These are phyloP conservation scores for Microtus obscurus DNA, from an alignment of 2,797 vertebrate genomes.

Conservation along the genomic window DNA sequence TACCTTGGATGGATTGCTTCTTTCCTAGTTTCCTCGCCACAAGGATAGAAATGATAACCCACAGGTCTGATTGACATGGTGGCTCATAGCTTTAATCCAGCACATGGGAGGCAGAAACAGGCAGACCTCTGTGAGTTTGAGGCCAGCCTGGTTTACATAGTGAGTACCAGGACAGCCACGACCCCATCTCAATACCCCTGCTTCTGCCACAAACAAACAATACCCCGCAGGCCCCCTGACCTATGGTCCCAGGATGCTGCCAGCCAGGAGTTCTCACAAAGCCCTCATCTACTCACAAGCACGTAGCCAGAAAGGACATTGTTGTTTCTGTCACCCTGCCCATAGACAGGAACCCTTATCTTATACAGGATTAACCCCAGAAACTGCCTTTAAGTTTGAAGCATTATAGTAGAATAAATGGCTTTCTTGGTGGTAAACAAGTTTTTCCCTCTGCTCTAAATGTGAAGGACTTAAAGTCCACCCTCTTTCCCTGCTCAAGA, in stretches of 20 bases:
- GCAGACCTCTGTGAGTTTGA: background rate
- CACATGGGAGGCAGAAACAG: background rate
- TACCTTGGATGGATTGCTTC: background rate
- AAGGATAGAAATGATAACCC: background rate
- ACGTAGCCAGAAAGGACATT: background rate
- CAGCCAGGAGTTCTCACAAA: background rate
- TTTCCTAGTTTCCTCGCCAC: background rate
- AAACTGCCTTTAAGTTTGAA: constrained; percentile 15
- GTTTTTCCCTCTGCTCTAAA: background rate
- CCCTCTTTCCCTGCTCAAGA: background rate
- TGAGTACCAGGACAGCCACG: background rate
- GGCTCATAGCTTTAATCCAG: background rate
- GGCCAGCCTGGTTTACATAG: background rate
- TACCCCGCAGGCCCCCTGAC: background rate
- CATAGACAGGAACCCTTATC: background rate
- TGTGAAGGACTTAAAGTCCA: background rate
- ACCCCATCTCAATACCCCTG: background rate
- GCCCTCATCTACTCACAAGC: background rate
- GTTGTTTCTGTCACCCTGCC: background rate
- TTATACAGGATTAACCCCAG: background rate
- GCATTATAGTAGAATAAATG: background rate
- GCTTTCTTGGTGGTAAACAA: background rate
- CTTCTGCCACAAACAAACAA: background rate
- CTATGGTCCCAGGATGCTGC: background rate
- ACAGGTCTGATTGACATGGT: background rate